phyloP scores from a whole-genome alignment of 2,888 invertebrate species.

The Mesorhabditis spiculigera region DNA sequence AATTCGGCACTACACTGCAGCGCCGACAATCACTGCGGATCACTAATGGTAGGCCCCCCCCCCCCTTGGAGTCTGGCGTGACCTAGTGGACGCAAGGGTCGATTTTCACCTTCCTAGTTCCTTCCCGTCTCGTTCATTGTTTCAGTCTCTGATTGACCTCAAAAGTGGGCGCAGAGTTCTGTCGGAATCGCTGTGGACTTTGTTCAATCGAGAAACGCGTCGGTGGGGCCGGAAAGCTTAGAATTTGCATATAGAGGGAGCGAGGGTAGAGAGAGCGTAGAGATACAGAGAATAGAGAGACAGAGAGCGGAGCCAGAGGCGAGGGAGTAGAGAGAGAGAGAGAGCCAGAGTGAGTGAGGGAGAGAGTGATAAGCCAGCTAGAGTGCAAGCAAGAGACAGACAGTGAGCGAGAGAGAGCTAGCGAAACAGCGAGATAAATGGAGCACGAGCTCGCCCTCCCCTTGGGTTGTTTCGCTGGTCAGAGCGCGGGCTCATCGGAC shows the following conservation, averaged over 20 bases:
- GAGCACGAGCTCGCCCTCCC: no score
- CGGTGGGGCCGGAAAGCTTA: neutral
- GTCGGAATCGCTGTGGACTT: neutral
- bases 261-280: no score
- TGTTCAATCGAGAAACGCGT: neutral
- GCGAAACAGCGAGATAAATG: neutral
- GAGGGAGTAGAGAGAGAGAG: neutral
- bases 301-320: no score
- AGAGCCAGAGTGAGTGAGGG: no score
- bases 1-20: constrained; percentile 34
- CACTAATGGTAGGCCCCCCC: constrained; percentile 38
- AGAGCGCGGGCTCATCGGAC: no score
- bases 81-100: no score
- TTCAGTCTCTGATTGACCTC: neutral
- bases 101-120: no score
- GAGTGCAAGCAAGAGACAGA: no score
- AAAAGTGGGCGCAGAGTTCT: neutral
- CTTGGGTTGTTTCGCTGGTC: no score
- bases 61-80: neutral
- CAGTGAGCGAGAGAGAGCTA: neutral
- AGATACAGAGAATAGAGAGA: no score
- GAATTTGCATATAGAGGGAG: neutral
- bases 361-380: no score
- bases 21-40: constrained; percentile 34
- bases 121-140: no score